Conservation (phyloP, 2,888 invertebrate species). For the Cheilosia impressa region DNA sequence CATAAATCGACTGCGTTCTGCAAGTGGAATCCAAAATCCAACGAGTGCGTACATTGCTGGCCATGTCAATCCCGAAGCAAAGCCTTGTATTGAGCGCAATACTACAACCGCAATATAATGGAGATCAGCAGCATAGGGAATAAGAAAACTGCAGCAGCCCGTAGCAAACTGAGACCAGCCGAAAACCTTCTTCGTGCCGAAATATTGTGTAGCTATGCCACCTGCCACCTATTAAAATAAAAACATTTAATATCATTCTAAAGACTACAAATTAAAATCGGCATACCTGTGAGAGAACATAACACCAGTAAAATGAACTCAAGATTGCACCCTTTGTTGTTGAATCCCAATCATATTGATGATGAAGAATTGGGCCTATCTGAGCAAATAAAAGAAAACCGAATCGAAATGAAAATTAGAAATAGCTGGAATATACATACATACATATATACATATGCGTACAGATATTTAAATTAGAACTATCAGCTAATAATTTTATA, state of each 20-base stretch:
- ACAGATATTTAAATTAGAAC: no score
- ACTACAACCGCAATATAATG: conserved; percentile 87
- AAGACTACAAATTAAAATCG: neutral
- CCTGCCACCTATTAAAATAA: conserved; percentile 84
- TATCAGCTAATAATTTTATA: no score
- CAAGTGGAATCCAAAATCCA: conserved; percentile 89
- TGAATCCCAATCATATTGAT: conserved; percentile 87
- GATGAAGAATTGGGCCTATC: conserved; percentile 24
- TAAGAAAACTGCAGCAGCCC: conserved; percentile 88
- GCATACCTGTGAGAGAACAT: conserved; percentile 87
- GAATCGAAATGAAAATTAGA: neutral
- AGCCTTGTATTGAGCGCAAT: conserved; percentile 88
- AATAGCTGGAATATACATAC: no score
- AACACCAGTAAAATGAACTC: conserved; percentile 90
- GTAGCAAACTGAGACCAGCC: conserved; percentile 89
- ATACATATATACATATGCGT: no score
- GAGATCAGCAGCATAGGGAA: conserved; percentile 87
- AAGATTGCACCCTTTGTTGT: conserved; percentile 87
- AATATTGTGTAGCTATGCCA: conserved; percentile 88
- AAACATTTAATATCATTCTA: neutral
- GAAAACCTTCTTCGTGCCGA: conserved; percentile 89
- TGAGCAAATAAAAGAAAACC: conserved; percentile 2
- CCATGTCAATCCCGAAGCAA: conserved; percentile 90
- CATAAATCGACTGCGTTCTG: conserved; percentile 89
- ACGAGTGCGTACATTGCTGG: conserved; percentile 91